These are phyloP conservation scores for Drosophila orosa DNA, from an alignment of 1,140 invertebrate genomes.

Conservation along the genomic window DNA sequence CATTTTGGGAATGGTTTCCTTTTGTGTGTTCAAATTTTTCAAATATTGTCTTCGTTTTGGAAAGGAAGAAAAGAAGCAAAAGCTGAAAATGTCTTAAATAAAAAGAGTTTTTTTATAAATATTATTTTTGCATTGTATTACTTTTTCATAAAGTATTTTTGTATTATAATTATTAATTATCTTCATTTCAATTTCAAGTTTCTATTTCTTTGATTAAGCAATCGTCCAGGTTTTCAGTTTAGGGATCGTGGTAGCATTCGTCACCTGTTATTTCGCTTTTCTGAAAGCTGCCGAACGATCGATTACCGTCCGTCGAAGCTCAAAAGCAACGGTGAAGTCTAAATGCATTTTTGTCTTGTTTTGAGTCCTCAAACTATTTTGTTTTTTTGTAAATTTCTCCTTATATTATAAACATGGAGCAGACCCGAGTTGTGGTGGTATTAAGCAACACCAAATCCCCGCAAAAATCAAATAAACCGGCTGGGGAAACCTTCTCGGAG, in stretches of 20 bases:
- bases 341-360: background rate
- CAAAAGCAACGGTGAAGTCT: constrained; percentile 16
- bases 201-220: too few species aligned
- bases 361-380: background rate
- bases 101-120: too few species aligned
- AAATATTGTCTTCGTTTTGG: background rate
- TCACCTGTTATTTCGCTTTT: background rate
- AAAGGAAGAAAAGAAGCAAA: background rate
- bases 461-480: background rate
- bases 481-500: background rate
- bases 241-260: background rate
- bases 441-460: constrained; percentile 1
- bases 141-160: too few species aligned
- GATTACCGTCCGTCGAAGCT: background rate
- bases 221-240: background rate
- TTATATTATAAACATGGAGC: constrained; percentile 8
- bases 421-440: constrained; percentile 42
- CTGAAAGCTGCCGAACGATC: background rate
- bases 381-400: background rate
- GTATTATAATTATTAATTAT: too few species aligned
- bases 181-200: too few species aligned
- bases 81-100: constrained; percentile 1
- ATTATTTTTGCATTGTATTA: too few species aligned
- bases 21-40: background rate
- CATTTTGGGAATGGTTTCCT: background rate